These are phyloP conservation scores for Andricus quercusramuli DNA, from an alignment of 2,888 invertebrate genomes.

Conservation along the genomic window DNA sequence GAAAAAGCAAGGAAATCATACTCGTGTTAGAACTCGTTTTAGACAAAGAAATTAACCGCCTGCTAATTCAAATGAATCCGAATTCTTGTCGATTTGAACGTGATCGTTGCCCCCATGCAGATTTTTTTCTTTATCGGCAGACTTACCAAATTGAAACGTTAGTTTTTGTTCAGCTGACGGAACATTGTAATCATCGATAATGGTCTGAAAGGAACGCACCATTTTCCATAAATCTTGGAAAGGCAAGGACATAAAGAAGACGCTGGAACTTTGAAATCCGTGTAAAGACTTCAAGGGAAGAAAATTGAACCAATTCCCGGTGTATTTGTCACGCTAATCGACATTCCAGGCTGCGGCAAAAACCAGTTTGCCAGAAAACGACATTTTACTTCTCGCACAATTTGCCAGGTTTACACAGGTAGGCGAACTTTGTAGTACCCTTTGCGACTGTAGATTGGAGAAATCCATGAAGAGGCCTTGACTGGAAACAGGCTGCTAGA, in stretches of 20 bases:
- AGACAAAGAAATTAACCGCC: too few species aligned
- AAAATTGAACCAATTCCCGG: conserved; percentile 30
- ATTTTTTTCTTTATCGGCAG: too few species aligned
- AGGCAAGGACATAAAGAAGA: conserved; percentile 2
- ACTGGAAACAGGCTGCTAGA: neutral
- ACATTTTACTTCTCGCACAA: conserved; percentile 12
- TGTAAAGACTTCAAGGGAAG: conserved; percentile 21
- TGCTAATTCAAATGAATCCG: too few species aligned
- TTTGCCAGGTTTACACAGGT: conserved; percentile 34
- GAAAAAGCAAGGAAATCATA: too few species aligned
- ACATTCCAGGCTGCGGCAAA: conserved; percentile 14
- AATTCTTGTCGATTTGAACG: too few species aligned
- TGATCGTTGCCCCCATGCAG: too few species aligned
- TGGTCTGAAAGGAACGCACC: neutral
- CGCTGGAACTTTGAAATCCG: conserved; percentile 11
- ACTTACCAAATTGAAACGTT: neutral
- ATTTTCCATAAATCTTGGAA: conserved; percentile 28
- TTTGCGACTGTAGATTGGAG: neutral
- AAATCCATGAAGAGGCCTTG: conserved; percentile 28
- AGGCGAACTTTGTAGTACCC: conserved; percentile 25
- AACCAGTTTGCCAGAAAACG: conserved; percentile 30
- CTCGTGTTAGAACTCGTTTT: too few species aligned
- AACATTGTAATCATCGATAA: neutral
- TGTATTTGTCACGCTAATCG: conserved; percentile 32
- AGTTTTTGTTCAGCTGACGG: neutral